Percentiles rank a stretch among this genome's conserved stretches.
Evolutionary conservation across 1,140 invertebrate genomes (phyloP).

Genomic region (Globodera rostochiensis): DNA sequence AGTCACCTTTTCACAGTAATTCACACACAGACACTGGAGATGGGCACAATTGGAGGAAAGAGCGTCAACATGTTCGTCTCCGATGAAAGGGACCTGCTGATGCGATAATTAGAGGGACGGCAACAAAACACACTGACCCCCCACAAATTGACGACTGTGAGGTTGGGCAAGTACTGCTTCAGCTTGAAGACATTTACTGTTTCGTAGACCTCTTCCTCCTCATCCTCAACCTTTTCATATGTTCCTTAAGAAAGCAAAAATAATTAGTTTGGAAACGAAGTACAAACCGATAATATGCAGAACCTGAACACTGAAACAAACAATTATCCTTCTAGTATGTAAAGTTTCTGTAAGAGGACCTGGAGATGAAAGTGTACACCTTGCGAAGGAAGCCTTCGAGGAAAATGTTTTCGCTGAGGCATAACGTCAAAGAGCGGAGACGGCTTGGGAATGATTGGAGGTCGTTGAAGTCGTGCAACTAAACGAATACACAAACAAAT

Average conservation of each 20-base stretch:
- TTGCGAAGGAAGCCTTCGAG: constrained; percentile 99
- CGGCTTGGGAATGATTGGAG: constrained; percentile 95
- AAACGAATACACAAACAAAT: too few relatives aligned
- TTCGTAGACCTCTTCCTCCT: constrained; percentile 99
- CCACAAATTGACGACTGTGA: constrained; percentile 88
- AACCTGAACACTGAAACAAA: constrained; percentile 80
- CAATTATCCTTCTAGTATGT: too few relatives aligned
- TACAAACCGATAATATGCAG: constrained; percentile 88
- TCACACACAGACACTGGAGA: constrained; percentile 92
- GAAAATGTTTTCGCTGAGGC: constrained; percentile 97
- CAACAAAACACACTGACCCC: constrained; percentile 46
- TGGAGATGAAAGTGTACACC: constrained; percentile 98
- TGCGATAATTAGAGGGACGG: too few relatives aligned
- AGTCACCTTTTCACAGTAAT: constrained; percentile 93
- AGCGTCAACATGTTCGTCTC: constrained; percentile 94
- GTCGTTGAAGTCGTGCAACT: constrained; percentile 97
- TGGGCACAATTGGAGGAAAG: constrained; percentile 78
- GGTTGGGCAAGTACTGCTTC: constrained; percentile 91
- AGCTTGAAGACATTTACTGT: constrained; percentile 98
- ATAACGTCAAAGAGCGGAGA: constrained; percentile 91
- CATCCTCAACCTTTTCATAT: constrained; percentile 91
- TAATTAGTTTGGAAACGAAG: background rate
- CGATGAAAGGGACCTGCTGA: constrained; percentile 61
- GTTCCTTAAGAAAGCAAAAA: constrained; percentile 75
- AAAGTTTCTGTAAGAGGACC: background rate